Conservation (phyloP, 2,797 vertebrate genomes). For the Parotocinclus haroldoi region DNA sequence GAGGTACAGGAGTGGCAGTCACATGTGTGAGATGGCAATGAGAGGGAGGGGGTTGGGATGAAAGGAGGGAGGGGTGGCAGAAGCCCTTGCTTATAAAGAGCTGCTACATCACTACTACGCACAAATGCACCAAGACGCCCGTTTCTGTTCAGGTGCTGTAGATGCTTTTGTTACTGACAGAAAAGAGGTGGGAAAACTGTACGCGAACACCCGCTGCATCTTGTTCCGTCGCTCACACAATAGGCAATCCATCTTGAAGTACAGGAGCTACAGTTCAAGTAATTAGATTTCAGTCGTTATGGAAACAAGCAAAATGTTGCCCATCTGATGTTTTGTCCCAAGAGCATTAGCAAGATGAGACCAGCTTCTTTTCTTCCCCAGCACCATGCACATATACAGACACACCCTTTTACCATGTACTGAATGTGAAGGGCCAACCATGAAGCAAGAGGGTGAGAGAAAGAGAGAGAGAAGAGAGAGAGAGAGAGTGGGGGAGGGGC, state of each 20-base stretch:
- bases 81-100: conserved; percentile 59
- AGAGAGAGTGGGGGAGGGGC: conserved; percentile 24
- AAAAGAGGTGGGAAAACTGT: conserved; percentile 49
- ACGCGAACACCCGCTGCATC: conserved; percentile 43
- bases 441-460: conserved; percentile 21
- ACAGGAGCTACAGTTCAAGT: conserved; percentile 71
- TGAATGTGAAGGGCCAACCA: conserved; percentile 34
- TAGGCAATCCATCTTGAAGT: conserved; percentile 73
- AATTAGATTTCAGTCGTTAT: conserved; percentile 94
- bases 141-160: conserved; percentile 48
- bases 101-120: conserved; percentile 56
- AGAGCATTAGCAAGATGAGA: conserved; percentile 74
- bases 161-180: conserved; percentile 43
- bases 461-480: conserved; percentile 16
- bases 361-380: conserved; percentile 51
- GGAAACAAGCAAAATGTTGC: conserved; percentile 94
- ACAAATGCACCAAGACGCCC: conserved; percentile 54
- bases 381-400: conserved; percentile 17
- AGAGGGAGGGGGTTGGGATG: conserved; percentile 31
- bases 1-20: conserved; percentile 62
- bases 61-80: conserved; percentile 42
- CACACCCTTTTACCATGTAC: conserved; percentile 35
- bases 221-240: conserved; percentile 56
- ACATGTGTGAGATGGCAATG: conserved; percentile 66
- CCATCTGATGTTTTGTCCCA: conserved; percentile 76